Evolutionary conservation across 2,113 vertebrate species (phyloP), one percentile per base, ranked within the genome.

Genomic region (Trichechus manatus): DNA sequence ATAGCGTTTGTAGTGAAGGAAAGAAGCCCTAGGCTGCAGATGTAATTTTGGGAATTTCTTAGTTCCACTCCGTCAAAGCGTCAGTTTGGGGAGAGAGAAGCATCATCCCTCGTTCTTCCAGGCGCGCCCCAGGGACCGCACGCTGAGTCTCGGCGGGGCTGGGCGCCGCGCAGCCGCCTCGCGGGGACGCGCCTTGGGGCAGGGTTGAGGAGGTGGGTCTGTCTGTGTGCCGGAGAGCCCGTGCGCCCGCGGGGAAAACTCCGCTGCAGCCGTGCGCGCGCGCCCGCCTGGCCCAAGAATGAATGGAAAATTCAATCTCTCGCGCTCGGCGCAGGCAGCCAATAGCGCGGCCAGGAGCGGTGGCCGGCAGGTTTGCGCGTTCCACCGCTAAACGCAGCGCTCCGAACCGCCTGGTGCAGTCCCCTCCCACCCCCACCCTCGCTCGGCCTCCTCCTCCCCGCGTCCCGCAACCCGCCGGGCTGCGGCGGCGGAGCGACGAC

Each of bases 291-390:
- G 87, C 68, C 70, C 39, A 0, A 59, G 93, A 82, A 96, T 93
- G 97, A 97, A 97, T 93, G 95, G 95, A 94, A 93, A 93, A 89
- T 98, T 96, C 97, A 97, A 97, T 97, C 97, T 97, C 87, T 96
- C 97, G 97, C 98, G 96, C 97, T 79, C n/a, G 63, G 91, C 50
- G 75, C 88, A 4, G 68, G 91, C 97, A 96, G 95, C 97, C 97
- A 97, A 97, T 97, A 96, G 61, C 93, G 95, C 92, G 56, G 86
- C 95, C 70, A 72, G 22, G 77, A 36, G 91, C 91, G 94, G 59
- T 91, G 97, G 96, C 95, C 75, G 95, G 98, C 87, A 98, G 97
- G 98, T 97, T 98, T 95, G 97, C 96, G 97, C 97, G 95, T 70
- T 97, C 94, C 89, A 92, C 94, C 78, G 96, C 96, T 95, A 92